Conservation (phyloP, 2,113 vertebrate species). For the Thomomys bottae region DNA sequence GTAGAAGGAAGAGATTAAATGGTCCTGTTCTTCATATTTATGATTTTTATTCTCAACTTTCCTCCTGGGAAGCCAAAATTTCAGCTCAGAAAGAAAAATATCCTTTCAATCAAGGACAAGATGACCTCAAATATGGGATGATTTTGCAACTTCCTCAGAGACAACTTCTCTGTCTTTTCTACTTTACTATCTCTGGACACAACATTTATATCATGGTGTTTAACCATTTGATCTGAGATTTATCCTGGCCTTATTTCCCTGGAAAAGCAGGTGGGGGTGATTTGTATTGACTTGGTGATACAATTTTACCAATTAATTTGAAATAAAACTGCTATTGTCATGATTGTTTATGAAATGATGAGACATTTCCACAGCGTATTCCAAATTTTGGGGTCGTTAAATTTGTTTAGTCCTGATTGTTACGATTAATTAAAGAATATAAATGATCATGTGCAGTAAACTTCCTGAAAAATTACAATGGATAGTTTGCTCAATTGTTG, state of each 20-base stretch:
- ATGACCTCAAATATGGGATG: constrained; percentile 57
- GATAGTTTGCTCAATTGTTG: background rate
- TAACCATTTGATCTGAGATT: background rate
- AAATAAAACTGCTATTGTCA: constrained; percentile 13
- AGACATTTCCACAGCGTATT: background rate
- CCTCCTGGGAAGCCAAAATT: constrained; percentile 1
- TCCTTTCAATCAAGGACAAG: constrained; percentile 65
- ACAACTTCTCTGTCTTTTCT: background rate
- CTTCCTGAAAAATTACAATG: background rate
- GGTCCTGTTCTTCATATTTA: constrained; percentile 13
- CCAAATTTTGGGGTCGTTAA: background rate
- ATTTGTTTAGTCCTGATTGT: background rate
- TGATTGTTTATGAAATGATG: background rate
- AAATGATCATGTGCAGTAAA: background rate
- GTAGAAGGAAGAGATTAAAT: background rate
- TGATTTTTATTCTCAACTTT: background rate
- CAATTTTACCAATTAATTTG: constrained; percentile 7
- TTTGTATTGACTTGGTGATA: background rate
- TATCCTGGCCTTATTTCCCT: background rate
- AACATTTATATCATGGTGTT: background rate
- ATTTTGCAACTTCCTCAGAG: constrained; percentile 62
- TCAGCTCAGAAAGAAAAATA: constrained; percentile 58
- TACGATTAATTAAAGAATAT: background rate
- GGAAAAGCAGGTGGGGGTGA: background rate
- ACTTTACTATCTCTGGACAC: background rate